These are phyloP conservation scores for Hylomyscus alleni DNA, from an alignment of 2,797 vertebrate genomes.

Conservation along the genomic window DNA sequence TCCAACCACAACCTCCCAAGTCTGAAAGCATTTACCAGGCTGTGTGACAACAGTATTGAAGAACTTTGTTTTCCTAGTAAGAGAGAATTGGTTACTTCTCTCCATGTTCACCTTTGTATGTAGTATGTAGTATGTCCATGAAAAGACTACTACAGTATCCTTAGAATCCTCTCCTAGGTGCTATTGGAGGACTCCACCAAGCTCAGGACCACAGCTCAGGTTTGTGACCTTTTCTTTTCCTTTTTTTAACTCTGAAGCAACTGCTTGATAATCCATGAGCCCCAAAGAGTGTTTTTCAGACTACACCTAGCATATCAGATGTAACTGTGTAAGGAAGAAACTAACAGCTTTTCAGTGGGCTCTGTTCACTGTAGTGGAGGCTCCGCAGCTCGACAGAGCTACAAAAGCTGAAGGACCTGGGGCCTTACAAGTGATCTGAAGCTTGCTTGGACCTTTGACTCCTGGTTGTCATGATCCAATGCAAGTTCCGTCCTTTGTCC, in stretches of 20 bases:
- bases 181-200: background rate
- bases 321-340: background rate
- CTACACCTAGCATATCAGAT: background rate
- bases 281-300: background rate
- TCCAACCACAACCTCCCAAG: background rate
- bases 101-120: background rate
- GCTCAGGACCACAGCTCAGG: background rate
- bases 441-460: background rate
- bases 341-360: background rate
- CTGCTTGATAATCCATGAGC: background rate
- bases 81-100: background rate
- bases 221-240: background rate
- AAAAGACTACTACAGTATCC: background rate
- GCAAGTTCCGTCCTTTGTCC: background rate
- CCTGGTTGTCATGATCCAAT: background rate
- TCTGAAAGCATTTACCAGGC: conserved; percentile 47
- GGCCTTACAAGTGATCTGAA: background rate
- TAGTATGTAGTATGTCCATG: background rate
- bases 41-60: background rate
- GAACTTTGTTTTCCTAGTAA: background rate
- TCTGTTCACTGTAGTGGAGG: background rate
- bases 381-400: background rate
- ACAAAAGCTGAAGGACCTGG: background rate
- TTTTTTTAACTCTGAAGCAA: background rate
- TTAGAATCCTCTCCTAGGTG: background rate